Evolutionary conservation across 2,888 invertebrate genomes (phyloP).

Genomic region (Acrobasis repandana): DNA sequence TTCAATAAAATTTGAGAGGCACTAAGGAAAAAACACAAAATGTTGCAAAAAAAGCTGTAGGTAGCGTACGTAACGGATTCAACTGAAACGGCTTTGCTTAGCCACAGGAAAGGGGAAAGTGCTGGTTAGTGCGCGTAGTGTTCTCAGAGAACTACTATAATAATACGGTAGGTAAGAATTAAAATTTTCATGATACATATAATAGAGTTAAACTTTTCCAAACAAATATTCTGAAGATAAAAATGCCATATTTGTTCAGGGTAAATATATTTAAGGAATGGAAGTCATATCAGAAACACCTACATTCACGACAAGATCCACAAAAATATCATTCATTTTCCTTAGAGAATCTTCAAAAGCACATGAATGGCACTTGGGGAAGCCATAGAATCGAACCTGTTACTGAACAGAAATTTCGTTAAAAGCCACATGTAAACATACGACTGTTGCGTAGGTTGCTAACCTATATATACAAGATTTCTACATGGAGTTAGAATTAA

Average conservation of each 20-base stretch:
- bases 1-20: too few relatives aligned
- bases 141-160: too few relatives aligned
- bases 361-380: background rate
- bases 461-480: background rate
- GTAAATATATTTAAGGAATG: background rate
- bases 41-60: too few relatives aligned
- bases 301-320: background rate
- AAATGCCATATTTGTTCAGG: background rate
- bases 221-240: too few relatives aligned
- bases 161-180: too few relatives aligned
- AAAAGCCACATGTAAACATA: slow-evolving; percentile 6
- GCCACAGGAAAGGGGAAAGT: too few relatives aligned
- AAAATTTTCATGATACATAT: too few relatives aligned
- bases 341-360: background rate
- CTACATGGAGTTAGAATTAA: background rate
- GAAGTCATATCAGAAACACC: background rate
- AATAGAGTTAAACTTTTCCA: too few relatives aligned
- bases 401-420: background rate
- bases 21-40: too few relatives aligned
- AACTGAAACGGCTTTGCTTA: too few relatives aligned
- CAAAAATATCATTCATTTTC: background rate
- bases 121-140: too few relatives aligned
- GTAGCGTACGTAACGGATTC: too few relatives aligned
- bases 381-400: background rate
- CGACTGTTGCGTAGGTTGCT: background rate